Percentiles rank a stretch among this genome's conserved stretches.
These are phyloP conservation scores for Pangasianodon hypophthalmus DNA, from an alignment of 2,113 vertebrate species.

Conservation along the genomic window DNA sequence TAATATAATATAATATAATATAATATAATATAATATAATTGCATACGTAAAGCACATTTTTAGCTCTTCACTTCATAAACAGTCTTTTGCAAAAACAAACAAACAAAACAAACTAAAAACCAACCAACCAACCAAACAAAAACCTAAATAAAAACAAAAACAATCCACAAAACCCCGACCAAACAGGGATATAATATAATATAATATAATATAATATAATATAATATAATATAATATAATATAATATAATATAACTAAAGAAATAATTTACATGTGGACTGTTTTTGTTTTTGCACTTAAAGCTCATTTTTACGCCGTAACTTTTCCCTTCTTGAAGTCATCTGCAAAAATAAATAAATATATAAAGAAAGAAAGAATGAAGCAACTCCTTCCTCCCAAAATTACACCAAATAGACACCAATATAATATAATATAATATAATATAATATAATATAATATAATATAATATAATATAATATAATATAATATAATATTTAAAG, in stretches of 20 bases:
- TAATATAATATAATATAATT: background rate
- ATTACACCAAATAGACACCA: background rate
- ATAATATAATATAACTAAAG: background rate
- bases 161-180: background rate
- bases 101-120: background rate
- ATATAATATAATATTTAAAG: background rate
- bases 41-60: background rate
- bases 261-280: background rate
- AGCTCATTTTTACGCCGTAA: background rate
- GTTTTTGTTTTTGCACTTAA: background rate
- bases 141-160: too few relatives aligned
- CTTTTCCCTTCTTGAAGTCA: background rate
- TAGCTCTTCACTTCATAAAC: background rate
- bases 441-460: background rate
- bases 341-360: background rate
- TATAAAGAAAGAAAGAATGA: background rate
- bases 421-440: too few relatives aligned
- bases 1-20: constrained; percentile 25
- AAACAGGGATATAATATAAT: constrained; percentile 1
- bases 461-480: background rate
- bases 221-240: constrained; percentile 23
- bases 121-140: too few relatives aligned
- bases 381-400: background rate
- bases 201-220: constrained; percentile 18
- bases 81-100: too few relatives aligned